Conservation (phyloP, 2,888 invertebrate species). For the Ametastegia equiseti region DNA sequence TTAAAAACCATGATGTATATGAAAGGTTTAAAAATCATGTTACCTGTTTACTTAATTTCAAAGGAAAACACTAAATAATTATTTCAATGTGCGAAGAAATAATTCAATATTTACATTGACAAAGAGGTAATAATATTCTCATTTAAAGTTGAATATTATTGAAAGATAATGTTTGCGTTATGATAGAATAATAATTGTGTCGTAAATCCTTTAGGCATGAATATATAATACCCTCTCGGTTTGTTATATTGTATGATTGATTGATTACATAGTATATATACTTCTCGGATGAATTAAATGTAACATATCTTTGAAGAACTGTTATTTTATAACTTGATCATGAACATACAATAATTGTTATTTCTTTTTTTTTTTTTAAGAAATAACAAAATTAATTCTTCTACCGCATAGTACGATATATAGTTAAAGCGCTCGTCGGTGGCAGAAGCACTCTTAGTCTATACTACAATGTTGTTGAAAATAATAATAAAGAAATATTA, state of each 20-base stretch:
- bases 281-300: constrained; percentile 18
- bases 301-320: constrained; percentile 26
- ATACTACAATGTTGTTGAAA: constrained; percentile 32
- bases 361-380: background rate
- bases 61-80: background rate
- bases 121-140: background rate
- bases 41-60: constrained; percentile 42
- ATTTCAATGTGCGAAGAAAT: background rate
- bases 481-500: constrained; percentile 33
- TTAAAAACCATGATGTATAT: constrained; percentile 19
- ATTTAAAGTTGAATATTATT: background rate
- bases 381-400: constrained; percentile 28
- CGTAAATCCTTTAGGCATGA: background rate
- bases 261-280: too few species aligned
- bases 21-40: constrained; percentile 24
- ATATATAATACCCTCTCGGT: background rate
- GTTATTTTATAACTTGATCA: constrained; percentile 26
- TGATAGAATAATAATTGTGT: background rate
- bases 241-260: constrained; percentile 24
- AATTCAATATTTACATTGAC: background rate
- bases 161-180: background rate
- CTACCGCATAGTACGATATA: constrained; percentile 27
- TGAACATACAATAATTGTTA: constrained; percentile 24
- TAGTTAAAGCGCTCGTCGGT: constrained; percentile 24
- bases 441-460: constrained; percentile 43